Conservation (phyloP, 2,797 vertebrate genomes). For the Gallinago nigripennis region DNA sequence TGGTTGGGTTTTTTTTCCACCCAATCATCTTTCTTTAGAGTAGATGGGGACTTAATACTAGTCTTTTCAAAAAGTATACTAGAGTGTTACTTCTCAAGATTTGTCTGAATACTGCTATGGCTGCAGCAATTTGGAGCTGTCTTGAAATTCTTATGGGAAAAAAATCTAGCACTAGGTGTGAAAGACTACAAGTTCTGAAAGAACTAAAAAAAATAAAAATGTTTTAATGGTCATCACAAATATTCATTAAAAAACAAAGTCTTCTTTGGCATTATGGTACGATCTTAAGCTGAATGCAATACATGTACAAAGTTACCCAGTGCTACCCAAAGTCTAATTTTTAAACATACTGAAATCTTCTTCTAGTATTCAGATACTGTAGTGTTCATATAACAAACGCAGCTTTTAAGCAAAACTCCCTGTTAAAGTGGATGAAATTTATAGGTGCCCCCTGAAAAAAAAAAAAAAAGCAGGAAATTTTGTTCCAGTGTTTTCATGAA, state of each 20-base stretch:
- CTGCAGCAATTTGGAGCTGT: background rate
- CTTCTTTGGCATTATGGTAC: background rate
- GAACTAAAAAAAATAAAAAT: background rate
- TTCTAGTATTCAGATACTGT: background rate
- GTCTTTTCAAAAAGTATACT: background rate
- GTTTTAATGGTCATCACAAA: background rate
- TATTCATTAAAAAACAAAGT: background rate
- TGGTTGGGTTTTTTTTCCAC: rapidly evolving
- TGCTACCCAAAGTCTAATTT: background rate
- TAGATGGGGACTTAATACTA: background rate
- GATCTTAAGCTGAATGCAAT: background rate
- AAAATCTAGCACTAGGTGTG: background rate
- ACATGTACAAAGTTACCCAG: rapidly evolving
- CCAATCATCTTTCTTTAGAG: background rate
- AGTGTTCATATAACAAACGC: background rate
- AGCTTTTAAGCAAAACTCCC: background rate
- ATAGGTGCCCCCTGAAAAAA: background rate
- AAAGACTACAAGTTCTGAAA: background rate
- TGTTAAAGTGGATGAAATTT: background rate
- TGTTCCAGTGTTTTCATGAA: background rate
- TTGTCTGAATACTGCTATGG: background rate
- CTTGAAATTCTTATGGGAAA: background rate
- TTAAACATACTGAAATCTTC: background rate
- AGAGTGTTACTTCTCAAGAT: background rate
- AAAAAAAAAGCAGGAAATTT: background rate